Percentiles rank a stretch among this genome's conserved stretches.
phyloP scores from a whole-genome alignment of 2,797 vertebrate species.

The Lacerta viridis region DNA sequence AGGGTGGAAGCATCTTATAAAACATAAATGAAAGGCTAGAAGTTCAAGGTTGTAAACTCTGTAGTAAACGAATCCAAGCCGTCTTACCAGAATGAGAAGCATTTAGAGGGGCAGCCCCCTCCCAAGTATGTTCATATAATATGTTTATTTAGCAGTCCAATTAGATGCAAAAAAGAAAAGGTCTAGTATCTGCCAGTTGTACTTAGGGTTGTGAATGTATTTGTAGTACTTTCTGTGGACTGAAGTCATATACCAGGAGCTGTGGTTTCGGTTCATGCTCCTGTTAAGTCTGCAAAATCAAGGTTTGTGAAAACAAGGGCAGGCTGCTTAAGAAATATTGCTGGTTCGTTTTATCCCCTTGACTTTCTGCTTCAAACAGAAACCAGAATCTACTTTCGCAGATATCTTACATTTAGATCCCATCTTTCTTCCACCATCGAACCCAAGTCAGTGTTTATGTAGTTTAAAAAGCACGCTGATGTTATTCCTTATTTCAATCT shows the following conservation, averaged over 20 bases:
- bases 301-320: not conserved
- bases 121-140: not conserved
- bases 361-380: not conserved
- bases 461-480: not conserved
- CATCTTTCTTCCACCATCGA: too few species aligned
- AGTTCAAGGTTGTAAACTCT: not conserved
- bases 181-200: not conserved
- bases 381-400: not conserved
- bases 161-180: not conserved
- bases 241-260: not conserved
- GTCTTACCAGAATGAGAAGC: not conserved
- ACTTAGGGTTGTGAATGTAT: not conserved
- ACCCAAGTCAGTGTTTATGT: too few species aligned
- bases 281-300: not conserved
- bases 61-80: slow-evolving; percentile 1
- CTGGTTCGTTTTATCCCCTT: not conserved
- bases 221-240: not conserved
- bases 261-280: not conserved
- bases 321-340: not conserved
- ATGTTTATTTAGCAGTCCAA: not conserved
- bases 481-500: not conserved
- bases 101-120: not conserved
- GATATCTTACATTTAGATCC: not conserved
- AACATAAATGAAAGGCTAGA: slow-evolving; percentile 11
- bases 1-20: not conserved